Base-by-base conservation (phyloP, 2,888 invertebrate species). In the Trachelus troglodyta region DNA sequence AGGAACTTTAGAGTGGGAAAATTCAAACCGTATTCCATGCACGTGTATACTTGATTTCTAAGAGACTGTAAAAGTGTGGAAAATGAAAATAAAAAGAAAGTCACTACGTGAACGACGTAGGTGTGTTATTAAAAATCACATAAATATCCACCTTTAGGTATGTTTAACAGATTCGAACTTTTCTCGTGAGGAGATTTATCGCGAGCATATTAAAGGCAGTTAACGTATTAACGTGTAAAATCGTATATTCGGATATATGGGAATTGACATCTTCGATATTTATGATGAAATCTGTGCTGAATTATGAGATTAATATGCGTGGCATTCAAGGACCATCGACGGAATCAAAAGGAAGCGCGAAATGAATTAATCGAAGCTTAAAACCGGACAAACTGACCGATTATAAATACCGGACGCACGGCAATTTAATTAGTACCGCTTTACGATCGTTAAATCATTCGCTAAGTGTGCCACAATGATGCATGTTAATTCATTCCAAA, bases 1-100 rank as follows among this genome's bases (percentile, higher is more conserved):
- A 79, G 80, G 73, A 76, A 77, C 79, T 78, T 78, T 73, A 69
- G 56, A 56, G 23, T 56, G 23, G 56, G 56, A 56, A 56, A 56
- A 56, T 56, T 56, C 56, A 56, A 56, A 56, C 56, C 56, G 56
- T 56, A 56, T 56, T 56, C 56, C 23, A 23, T 56, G 56, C 56
- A 56, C 56, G 56, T 56, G 56, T 23, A 56, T 56, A 23, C 23
- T 56, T 56, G 56, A 56, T 56, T 56, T 56, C 23, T 23, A 56
- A 56, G 56, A 23, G 56, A 23, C 23, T 56, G 56, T 23, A 56
- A 56, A 56, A 56, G 23, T 56, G 23, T 23, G 56, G 56, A 56
- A 56, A 56, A 56, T 56, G 56, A 56, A 56, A 56, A 56, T 56
- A 40, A 37, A 40, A 40, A 40, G 56, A 56, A 56, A 56, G 23